Base-by-base conservation (phyloP, 2,888 invertebrate genomes). In the Drosophila affinis region DNA sequence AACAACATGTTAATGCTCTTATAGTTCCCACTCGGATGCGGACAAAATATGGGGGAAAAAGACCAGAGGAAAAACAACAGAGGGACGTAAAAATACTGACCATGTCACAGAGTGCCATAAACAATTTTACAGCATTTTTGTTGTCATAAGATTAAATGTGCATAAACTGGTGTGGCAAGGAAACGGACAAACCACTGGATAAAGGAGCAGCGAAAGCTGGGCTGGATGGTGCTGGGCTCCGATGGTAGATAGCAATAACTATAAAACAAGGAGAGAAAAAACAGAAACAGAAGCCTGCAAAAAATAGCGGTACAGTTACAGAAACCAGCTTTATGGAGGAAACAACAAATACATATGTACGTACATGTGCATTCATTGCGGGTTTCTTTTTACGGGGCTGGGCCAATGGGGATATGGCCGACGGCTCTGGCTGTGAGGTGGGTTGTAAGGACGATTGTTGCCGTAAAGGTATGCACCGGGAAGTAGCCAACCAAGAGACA, bases 111-210 rank as follows among this genome's bases (percentile, higher is more conserved):
- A 83, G 78, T 83, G 83, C 71, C 87, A 76, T 84, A 84, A 84
- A 88, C 88, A 82, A 83, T 84, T 84, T 84, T 84, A 84, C 83
- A 84, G 75, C 83, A 84, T 88, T 84, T 84, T 83, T 78, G 72
- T 72, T 86, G 83, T 88, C 83, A 86, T 86, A 86, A 84, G 83
- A 84, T 84, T 88, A 84, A 84, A 84, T 80, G 83, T 86, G 86
- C 88, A 88, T 88, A 84, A 88, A 86, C 72, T 60, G 84, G 64
- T 12, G 29, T 29, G 9, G 52, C 27, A 46, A 34, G 29, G 45
- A 21, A 29, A 14, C 3, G 34, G 34, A 34, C 46, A 58, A 29
- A 6, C 9, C 17, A 60, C 62, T 27, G 12, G 21, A 9, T 18
- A 51, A 39, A 53, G 27, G 39, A 61, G 49, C 53, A 48, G 59